These are phyloP conservation scores for Mystacornis crossleyi DNA, from an alignment of 2,113 vertebrate genomes.

Conservation along the genomic window DNA sequence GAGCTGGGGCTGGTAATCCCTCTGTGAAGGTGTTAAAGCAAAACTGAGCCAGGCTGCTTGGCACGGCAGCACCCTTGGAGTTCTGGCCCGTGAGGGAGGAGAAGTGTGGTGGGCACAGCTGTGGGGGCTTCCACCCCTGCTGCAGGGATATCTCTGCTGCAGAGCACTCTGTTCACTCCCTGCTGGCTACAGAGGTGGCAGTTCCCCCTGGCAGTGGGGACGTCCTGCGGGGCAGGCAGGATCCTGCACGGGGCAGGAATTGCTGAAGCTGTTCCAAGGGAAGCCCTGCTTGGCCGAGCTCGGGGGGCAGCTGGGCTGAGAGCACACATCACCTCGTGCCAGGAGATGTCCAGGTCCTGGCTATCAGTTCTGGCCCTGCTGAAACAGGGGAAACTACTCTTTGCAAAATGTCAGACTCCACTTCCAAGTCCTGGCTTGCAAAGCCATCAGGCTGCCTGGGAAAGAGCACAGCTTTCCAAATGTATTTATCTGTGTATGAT, in stretches of 20 bases:
- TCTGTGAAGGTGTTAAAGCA: background rate
- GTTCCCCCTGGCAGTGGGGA: background rate
- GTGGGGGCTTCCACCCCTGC: fast-evolving
- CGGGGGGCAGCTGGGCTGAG: background rate
- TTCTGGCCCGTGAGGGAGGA: fast-evolving
- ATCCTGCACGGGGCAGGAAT: background rate
- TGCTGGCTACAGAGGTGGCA: background rate
- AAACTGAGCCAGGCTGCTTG: background rate
- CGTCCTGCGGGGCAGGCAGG: background rate
- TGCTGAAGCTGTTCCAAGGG: background rate
- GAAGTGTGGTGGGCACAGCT: fast-evolving
- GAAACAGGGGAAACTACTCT: background rate
- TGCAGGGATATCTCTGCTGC: background rate
- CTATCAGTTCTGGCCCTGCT: background rate
- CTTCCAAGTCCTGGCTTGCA: background rate
- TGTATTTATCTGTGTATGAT: background rate
- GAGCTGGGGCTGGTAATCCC: background rate
- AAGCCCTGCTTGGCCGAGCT: background rate
- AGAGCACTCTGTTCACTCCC: background rate
- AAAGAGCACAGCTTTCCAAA: background rate
- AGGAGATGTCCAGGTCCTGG: background rate
- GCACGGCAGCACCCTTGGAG: background rate
- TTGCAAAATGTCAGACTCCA: background rate
- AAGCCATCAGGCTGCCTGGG: background rate
- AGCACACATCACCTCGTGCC: fast-evolving